A percentile compares a stretch with the other conserved stretches of the same genome.
phyloP scores from a whole-genome alignment of 2,888 invertebrate species.

The Anthrax anthrax region DNA sequence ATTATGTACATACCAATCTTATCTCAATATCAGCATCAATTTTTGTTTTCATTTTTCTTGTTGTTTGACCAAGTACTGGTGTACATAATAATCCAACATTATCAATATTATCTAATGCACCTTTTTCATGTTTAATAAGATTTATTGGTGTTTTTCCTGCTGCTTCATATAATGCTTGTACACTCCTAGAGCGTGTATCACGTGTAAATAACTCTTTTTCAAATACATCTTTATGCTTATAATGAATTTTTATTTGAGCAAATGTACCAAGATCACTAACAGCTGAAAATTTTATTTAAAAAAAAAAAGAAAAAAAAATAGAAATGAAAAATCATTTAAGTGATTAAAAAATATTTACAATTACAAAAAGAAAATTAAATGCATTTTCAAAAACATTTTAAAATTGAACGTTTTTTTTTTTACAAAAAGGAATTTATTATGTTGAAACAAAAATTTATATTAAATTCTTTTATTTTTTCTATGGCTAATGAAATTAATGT shows the following conservation, averaged over 20 bases:
- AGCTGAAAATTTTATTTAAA: conserved; percentile 47
- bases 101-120: conserved; percentile 24
- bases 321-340: background rate
- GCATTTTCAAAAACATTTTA: too few relatives aligned
- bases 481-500: too few relatives aligned
- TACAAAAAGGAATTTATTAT: too few relatives aligned
- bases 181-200: conserved; percentile 56
- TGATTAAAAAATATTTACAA: background rate
- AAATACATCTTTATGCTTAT: conserved; percentile 52
- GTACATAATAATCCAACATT: conserved; percentile 52
- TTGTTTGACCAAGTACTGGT: conserved; percentile 59
- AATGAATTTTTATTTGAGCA: conserved; percentile 64
- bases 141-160: conserved; percentile 46
- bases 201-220: conserved; percentile 60
- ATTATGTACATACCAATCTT: conserved; percentile 54
- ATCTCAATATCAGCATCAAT: conserved; percentile 78
- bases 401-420: too few relatives aligned
- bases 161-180: conserved; percentile 63
- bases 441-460: too few relatives aligned
- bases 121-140: conserved; percentile 1
- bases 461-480: too few relatives aligned
- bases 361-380: too few relatives aligned
- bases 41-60: conserved; percentile 50
- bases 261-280: conserved; percentile 84
- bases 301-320: conserved; percentile 13